Evolutionary conservation across 2,113 vertebrate genomes (phyloP).

Genomic region (Apodemus speciosus): DNA sequence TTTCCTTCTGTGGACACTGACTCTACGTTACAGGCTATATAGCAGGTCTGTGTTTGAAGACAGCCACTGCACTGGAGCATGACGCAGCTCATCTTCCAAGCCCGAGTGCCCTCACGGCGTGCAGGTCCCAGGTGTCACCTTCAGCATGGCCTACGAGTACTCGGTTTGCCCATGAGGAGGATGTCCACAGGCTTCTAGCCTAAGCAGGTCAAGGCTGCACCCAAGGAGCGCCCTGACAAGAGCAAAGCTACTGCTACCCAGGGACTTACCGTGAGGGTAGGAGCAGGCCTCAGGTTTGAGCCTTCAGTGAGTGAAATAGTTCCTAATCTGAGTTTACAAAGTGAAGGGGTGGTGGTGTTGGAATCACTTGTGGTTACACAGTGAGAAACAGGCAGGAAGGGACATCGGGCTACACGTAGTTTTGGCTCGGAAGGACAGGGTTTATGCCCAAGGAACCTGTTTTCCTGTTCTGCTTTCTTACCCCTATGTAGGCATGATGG

Average conservation of each 20-base stretch:
- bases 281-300: neutral
- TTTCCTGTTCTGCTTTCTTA: neutral
- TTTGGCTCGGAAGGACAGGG: neutral
- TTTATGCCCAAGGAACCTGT: neutral
- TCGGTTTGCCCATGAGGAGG: neutral
- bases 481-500: fast-evolving
- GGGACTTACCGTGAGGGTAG: too few relatives aligned
- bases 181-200: neutral
- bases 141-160: neutral
- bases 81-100: neutral
- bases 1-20: neutral
- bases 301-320: neutral
- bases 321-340: neutral
- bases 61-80: neutral
- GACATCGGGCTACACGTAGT: neutral
- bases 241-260: too few relatives aligned
- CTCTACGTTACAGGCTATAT: neutral
- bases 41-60: neutral
- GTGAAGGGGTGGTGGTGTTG: too few relatives aligned
- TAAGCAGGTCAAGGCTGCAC: neutral
- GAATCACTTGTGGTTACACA: neutral
- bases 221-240: neutral
- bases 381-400: neutral
- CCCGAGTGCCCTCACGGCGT: neutral
- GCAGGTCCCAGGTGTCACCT: neutral